These are phyloP conservation scores for Antennarius maculatus DNA, from an alignment of 2,797 vertebrate species.

Conservation along the genomic window DNA sequence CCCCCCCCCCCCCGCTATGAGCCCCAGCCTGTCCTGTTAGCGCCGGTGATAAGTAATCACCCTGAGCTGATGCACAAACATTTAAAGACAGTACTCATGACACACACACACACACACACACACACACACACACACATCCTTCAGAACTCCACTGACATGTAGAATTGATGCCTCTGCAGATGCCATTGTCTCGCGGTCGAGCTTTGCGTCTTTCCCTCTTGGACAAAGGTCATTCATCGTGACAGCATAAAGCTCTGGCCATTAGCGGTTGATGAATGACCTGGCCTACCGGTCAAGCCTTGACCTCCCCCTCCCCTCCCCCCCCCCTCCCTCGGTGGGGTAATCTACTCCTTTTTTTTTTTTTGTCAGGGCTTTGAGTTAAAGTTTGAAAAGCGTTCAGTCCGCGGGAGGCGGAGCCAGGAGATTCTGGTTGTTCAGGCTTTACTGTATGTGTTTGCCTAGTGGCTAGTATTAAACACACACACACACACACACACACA, in stretches of 20 bases:
- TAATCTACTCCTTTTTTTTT: constrained; percentile 54
- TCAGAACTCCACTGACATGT: constrained; percentile 72
- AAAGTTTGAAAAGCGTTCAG: constrained; percentile 49
- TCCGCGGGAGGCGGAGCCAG: constrained; percentile 24
- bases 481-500: constrained; percentile 51
- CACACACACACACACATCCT: constrained; percentile 27
- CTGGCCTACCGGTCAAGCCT: constrained; percentile 71
- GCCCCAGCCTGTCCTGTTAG: constrained; percentile 44
- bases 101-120: constrained; percentile 20
- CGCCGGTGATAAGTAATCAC: constrained; percentile 60
- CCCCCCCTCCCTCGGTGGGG: constrained; percentile 38
- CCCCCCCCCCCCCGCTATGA: constrained; percentile 48
- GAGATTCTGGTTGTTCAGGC: constrained; percentile 68
- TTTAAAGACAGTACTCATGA: constrained; percentile 49
- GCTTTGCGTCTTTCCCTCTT: constrained; percentile 54
- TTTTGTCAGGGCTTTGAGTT: constrained; percentile 35
- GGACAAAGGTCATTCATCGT: constrained; percentile 77
- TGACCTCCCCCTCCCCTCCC: constrained; percentile 66
- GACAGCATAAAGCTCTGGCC: constrained; percentile 77
- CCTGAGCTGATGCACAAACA: constrained; percentile 62
- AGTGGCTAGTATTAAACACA: constrained; percentile 73
- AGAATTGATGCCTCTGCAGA: constrained; percentile 72
- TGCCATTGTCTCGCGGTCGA: constrained; percentile 71
- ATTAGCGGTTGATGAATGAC: constrained; percentile 80
- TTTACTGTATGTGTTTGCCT: constrained; percentile 84